Evolutionary conservation across 2,888 invertebrate species (phyloP).

Genomic region (Aphrophora alni): DNA sequence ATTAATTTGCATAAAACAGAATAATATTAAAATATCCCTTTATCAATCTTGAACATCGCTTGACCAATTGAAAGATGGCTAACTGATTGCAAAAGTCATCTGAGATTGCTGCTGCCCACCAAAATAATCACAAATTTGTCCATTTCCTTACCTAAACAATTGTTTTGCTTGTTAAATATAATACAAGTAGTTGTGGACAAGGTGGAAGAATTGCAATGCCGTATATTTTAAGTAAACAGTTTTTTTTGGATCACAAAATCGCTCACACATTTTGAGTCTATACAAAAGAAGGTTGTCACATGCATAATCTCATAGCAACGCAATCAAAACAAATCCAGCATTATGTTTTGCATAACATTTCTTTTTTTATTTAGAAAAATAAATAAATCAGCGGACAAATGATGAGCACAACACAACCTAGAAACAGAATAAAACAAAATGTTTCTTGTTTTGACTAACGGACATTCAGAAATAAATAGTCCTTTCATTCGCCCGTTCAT

Average conservation of each 20-base stretch:
- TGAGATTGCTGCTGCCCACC: constrained; percentile 4
- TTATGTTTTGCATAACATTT: neutral
- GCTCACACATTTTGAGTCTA: constrained; percentile 3
- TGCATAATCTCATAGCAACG: neutral
- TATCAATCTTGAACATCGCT: neutral
- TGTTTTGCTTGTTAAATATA: neutral
- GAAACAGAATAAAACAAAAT: neutral
- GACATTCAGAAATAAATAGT: neutral
- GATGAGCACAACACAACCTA: neutral
- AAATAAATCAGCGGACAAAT: neutral
- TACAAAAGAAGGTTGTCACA: neutral
- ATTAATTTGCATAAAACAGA: neutral
- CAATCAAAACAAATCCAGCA: neutral
- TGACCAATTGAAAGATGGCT: neutral
- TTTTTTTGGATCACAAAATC: neutral
- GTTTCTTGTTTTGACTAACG: neutral
- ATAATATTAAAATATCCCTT: neutral
- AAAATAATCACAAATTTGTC: constrained; percentile 2
- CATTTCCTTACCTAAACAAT: constrained; percentile 4
- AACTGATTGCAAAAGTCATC: neutral
- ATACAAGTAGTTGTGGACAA: neutral
- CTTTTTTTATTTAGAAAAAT: neutral
- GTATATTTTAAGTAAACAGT: neutral
- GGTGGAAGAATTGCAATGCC: constrained; percentile 6
- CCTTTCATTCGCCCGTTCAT: neutral